A percentile compares a stretch with the other conserved stretches of the same genome.
phyloP scores from a whole-genome alignment of 92 coral and sea anemone genomes.

The Parazoanthus darwini region DNA sequence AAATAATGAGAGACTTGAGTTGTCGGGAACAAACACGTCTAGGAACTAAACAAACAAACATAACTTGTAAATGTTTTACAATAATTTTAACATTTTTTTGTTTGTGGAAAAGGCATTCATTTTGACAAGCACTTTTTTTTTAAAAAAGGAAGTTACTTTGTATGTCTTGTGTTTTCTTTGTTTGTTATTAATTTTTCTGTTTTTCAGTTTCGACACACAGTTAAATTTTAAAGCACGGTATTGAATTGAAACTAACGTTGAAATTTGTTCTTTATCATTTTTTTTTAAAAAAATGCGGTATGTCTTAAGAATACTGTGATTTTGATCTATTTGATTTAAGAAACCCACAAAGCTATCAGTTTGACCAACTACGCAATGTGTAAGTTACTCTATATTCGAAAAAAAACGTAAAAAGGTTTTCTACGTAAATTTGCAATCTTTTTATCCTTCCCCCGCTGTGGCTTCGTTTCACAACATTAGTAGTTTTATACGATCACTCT shows the following conservation, averaged over 20 bases:
- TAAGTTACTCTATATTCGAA: background rate
- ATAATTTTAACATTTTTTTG: background rate
- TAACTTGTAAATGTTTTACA: background rate
- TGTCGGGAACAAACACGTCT: constrained; percentile 3
- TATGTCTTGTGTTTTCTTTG: background rate
- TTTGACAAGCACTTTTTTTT: background rate
- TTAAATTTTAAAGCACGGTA: background rate
- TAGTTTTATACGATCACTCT: background rate
- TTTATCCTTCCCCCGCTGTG: background rate
- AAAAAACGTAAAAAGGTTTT: background rate
- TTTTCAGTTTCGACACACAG: background rate
- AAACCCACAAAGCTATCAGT: background rate
- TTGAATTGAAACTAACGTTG: background rate
- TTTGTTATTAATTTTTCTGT: background rate
- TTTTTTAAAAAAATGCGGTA: background rate
- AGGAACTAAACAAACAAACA: constrained; percentile 1
- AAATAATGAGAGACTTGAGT: background rate
- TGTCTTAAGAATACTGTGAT: background rate
- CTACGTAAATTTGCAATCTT: background rate
- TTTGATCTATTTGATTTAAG: background rate
- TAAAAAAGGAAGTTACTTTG: background rate
- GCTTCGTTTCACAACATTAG: background rate
- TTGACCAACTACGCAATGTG: background rate
- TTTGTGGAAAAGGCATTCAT: background rate
- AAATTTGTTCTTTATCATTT: background rate